Conservation (phyloP, 1,140 invertebrate species). For the Eumaeus atala region DNA sequence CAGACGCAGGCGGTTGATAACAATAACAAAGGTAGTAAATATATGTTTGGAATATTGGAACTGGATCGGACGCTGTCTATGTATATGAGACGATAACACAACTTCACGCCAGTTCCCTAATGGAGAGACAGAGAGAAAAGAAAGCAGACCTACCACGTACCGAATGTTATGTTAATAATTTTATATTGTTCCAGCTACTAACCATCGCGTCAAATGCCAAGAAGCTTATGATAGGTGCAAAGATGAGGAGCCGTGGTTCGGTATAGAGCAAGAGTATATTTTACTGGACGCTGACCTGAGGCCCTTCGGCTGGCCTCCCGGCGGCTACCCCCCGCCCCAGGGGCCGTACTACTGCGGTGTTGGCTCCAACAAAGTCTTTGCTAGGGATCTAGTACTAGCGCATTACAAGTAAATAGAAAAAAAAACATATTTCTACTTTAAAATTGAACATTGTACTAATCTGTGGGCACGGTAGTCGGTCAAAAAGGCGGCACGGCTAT, state of each 20-base stretch:
- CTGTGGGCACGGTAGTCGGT: too few species aligned
- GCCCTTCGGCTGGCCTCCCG: slow-evolving; percentile 92
- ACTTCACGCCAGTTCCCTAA: too few species aligned
- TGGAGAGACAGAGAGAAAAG: too few species aligned
- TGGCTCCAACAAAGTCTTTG: slow-evolving; percentile 93
- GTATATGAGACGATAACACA: too few species aligned
- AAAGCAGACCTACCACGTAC: too few species aligned
- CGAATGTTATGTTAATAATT: too few species aligned
- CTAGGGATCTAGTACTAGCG: slow-evolving; percentile 89
- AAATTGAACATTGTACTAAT: too few species aligned
- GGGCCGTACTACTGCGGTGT: slow-evolving; percentile 86
- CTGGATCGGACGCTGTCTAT: too few species aligned
- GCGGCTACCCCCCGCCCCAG: slow-evolving; percentile 83
- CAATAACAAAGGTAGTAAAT: too few species aligned
- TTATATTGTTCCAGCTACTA: slow-evolving; percentile 1
- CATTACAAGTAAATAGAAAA: slow-evolving; percentile 25
- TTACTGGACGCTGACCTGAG: slow-evolving; percentile 85
- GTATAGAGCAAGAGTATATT: slow-evolving; percentile 90
- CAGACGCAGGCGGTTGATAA: too few species aligned
- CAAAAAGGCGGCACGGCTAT: too few species aligned
- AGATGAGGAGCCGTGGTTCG: slow-evolving; percentile 94
- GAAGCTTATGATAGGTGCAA: slow-evolving; percentile 70
- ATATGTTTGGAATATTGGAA: too few species aligned
- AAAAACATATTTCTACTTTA: neutral
- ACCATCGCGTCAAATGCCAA: slow-evolving; percentile 12